Evolutionary conservation across 2,797 vertebrate species (phyloP).

Genomic region (Apogon hyalosoma): DNA sequence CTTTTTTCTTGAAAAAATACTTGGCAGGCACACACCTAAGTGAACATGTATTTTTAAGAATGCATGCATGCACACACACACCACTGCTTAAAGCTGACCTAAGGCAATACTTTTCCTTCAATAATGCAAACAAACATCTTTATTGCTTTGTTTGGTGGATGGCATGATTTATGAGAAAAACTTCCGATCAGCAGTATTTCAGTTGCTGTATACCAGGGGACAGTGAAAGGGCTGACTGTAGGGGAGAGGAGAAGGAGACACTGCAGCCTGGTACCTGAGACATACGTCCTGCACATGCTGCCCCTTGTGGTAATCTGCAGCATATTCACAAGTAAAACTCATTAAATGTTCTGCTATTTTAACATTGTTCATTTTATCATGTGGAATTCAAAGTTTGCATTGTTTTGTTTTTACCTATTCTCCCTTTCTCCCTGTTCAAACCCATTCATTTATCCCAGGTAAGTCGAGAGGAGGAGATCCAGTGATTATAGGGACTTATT

Average conservation of each 20-base stretch:
- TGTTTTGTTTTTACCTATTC: conserved; percentile 38
- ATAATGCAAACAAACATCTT: conserved; percentile 88
- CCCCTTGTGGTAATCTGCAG: conserved; percentile 64
- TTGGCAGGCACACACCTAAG: conserved; percentile 47
- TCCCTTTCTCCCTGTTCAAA: conserved; percentile 31
- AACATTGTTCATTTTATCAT: conserved; percentile 30
- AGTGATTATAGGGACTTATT: conserved; percentile 74
- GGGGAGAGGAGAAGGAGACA: conserved; percentile 56
- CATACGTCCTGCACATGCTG: conserved; percentile 49
- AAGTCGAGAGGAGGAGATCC: conserved; percentile 58
- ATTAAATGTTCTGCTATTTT: conserved; percentile 31
- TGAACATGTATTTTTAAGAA: conserved; percentile 65
- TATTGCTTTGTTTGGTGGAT: conserved; percentile 86
- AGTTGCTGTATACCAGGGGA: conserved; percentile 70
- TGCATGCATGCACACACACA: conserved; percentile 47
- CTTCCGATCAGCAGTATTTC: conserved; percentile 91
- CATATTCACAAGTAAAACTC: conserved; percentile 26
- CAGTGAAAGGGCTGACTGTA: conserved; percentile 76
- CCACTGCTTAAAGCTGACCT: conserved; percentile 80
- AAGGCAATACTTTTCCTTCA: conserved; percentile 80
- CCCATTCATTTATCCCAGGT: conserved; percentile 57
- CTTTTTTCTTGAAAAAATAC: conserved; percentile 45
- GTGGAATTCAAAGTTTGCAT: conserved; percentile 43
- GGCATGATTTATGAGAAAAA: conserved; percentile 92
- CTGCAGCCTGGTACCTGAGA: conserved; percentile 39